Conservation (phyloP, 2,113 vertebrate genomes). For the Gnathonemus longibarbis region DNA sequence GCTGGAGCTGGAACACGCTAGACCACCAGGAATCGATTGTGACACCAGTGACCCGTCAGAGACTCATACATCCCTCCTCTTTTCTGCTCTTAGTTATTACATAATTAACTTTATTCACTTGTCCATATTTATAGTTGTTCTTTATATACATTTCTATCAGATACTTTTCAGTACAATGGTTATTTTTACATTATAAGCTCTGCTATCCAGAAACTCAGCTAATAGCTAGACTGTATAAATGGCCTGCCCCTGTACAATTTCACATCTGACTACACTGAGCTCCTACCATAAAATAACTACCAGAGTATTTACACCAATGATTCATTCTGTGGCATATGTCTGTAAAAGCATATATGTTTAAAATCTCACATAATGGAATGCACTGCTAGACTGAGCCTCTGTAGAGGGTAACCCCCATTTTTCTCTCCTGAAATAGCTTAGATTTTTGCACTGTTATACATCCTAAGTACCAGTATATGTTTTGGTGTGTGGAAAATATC, state of each 20-base stretch:
- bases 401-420: background rate
- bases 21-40: conserved; percentile 55
- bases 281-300: conserved; percentile 9
- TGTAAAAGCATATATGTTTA: conserved; percentile 10
- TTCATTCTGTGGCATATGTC: background rate
- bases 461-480: background rate
- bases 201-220: background rate
- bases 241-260: background rate
- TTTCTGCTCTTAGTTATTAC: background rate
- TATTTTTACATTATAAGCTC: background rate
- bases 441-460: background rate
- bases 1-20: conserved; percentile 53
- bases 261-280: conserved; percentile 7
- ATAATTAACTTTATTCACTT: background rate
- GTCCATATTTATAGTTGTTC: background rate
- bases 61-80: conserved; percentile 26
- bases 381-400: background rate
- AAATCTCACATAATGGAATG: conserved; percentile 8
- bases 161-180: background rate
- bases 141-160: background rate
- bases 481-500: background rate
- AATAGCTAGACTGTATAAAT: background rate
- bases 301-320: conserved; percentile 6
- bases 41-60: conserved; percentile 61
- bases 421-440: background rate